These are phyloP conservation scores for Tachina lurida DNA, from an alignment of 2,888 invertebrate species.

Conservation along the genomic window DNA sequence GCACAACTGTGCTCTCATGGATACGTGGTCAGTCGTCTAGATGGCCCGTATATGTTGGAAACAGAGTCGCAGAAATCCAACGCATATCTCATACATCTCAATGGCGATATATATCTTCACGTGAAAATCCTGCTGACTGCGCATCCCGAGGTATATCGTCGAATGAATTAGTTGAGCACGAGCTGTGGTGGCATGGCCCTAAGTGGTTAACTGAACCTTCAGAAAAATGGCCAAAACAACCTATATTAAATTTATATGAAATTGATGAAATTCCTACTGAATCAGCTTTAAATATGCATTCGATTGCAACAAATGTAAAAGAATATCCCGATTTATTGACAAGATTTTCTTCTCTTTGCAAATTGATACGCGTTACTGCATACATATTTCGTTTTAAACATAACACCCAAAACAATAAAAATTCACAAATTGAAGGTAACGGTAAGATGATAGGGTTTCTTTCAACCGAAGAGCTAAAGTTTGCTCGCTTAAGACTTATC, in stretches of 20 bases:
- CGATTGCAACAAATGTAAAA: neutral
- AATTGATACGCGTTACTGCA: too few relatives aligned
- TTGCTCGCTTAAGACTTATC: neutral
- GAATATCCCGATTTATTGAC: neutral
- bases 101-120: too few relatives aligned
- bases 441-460: slow-evolving; percentile 37
- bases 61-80: too few relatives aligned
- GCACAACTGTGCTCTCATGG: too few relatives aligned
- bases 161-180: slow-evolving; percentile 31
- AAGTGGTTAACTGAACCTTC: slow-evolving; percentile 1
- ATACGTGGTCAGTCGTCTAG: too few relatives aligned
- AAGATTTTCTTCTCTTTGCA: too few relatives aligned
- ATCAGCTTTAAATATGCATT: neutral
- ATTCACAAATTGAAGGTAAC: neutral
- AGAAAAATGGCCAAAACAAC: slow-evolving; percentile 35
- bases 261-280: neutral
- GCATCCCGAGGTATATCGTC: too few relatives aligned
- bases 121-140: too few relatives aligned
- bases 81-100: too few relatives aligned
- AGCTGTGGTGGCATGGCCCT: slow-evolving; percentile 17
- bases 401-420: neutral
- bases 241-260: slow-evolving; percentile 2
- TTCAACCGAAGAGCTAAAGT: neutral
- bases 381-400: slow-evolving; percentile 7
- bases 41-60: too few relatives aligned